Base-by-base conservation (phyloP, 2,888 invertebrate species). In the Athalia rosae region DNA sequence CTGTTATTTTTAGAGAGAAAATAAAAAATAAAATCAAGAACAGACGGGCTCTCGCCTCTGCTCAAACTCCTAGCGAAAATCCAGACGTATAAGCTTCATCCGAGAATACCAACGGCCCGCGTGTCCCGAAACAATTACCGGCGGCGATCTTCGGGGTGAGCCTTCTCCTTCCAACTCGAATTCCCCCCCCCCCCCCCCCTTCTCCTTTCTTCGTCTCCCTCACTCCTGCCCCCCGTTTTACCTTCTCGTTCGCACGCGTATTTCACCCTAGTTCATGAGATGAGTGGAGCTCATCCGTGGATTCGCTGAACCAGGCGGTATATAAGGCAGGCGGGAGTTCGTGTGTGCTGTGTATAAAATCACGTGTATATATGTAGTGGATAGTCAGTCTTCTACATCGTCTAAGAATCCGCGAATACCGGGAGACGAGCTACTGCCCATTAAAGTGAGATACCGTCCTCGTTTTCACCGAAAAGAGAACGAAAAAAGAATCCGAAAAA, bases 81-180 rank as follows among this genome's bases (percentile, higher is more conserved):
- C 8, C 15, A 4, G n/a, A 64, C n/a, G 11, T 62, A 41, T n/a
- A 8, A n/a, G 5, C n/a, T 15, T 9, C 9, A 61, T 61, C 15
- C 61, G n/a, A 58, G 58, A 3, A n/a, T n/a, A 58, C 58, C 48
- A 0, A 9, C 47, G 28, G 48, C 8, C 48, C 53, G 69, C 69
- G 69, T 69, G 69, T 56, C 69, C 41, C 43, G 56, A 53, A 69
- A 69, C 53, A 69, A 69, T 69, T 43, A 69, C 56, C n/a, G 48
- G n/a, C 28, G 11, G 69, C 50, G 41, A 11, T n/a, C n/a, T 69
- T 47, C 69, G n/a, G 4, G 53, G n/a, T n/a, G 53, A 53, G n/a
- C 1, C 53, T 53, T n/a, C 28, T 28, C 28, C 28, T 28, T 28
- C 28, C 28, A 28, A 28, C 53, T 53, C 6, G 53, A 9, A 7